These are phyloP conservation scores for Salpingus planirostris DNA, from an alignment of 2,888 invertebrate species.

Conservation along the genomic window DNA sequence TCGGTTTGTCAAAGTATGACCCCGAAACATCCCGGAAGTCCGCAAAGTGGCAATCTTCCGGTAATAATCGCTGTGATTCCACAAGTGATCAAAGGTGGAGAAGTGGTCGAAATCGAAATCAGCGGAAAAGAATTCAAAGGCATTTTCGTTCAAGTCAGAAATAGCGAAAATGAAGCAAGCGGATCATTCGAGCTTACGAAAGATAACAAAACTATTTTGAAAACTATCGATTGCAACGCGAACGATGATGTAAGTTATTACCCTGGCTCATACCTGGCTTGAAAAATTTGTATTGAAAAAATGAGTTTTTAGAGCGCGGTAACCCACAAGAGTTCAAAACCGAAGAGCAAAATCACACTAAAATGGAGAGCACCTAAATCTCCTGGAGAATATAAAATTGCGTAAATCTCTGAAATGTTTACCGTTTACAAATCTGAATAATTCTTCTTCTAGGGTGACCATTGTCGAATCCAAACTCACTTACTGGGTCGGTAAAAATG, in stretches of 20 bases:
- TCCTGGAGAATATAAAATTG: too few relatives aligned
- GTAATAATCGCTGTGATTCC: slow-evolving; percentile 42
- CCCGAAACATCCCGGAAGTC: slow-evolving; percentile 55
- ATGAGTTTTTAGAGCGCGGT: too few relatives aligned
- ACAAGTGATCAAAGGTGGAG: slow-evolving; percentile 36
- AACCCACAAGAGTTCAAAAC: too few relatives aligned
- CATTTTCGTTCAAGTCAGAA: slow-evolving; percentile 57
- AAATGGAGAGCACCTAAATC: too few relatives aligned
- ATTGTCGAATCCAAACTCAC: too few relatives aligned
- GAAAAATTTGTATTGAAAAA: too few relatives aligned
- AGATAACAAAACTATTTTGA: slow-evolving; percentile 44
- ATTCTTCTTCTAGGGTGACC: too few relatives aligned
- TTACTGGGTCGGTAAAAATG: too few relatives aligned
- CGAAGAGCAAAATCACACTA: too few relatives aligned
- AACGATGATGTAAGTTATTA: slow-evolving; percentile 45
- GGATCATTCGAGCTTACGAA: slow-evolving; percentile 55
- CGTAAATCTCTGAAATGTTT: too few relatives aligned
- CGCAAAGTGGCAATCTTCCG: slow-evolving; percentile 50
- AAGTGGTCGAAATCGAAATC: slow-evolving; percentile 48
- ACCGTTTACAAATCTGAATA: too few relatives aligned
- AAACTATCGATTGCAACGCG: slow-evolving; percentile 48
- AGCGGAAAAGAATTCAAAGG: slow-evolving; percentile 51
- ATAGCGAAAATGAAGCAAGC: slow-evolving; percentile 49
- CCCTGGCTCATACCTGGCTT: too few relatives aligned
- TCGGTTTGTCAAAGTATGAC: slow-evolving; percentile 56